A percentile compares a stretch with the other conserved stretches of the same genome.
Conservation (phyloP, 2,888 invertebrate genomes). For the Conomelus anceps region DNA sequence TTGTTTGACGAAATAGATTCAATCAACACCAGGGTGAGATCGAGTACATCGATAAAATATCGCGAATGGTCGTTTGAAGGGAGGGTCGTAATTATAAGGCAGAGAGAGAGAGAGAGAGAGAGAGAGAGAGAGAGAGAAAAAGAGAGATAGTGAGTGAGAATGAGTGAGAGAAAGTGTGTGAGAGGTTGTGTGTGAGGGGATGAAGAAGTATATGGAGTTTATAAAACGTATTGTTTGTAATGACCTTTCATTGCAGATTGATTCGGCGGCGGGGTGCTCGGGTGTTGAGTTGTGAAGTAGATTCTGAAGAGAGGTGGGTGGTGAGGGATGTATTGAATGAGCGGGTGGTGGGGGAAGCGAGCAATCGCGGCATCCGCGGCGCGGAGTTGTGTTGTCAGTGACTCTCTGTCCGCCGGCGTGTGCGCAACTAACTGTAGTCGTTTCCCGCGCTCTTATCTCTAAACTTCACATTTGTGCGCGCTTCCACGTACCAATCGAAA, state of each 20-base stretch:
- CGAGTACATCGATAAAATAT: background rate
- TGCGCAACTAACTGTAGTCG: too few species aligned
- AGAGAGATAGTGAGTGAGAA: too few species aligned
- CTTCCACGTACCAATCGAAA: background rate
- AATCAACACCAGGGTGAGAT: background rate
- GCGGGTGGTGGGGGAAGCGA: background rate
- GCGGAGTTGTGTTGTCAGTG: background rate
- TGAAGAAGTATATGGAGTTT: background rate
- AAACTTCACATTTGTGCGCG: background rate
- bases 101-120: too few species aligned
- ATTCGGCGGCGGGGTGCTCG: background rate
- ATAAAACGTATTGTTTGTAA: conserved; percentile 13
- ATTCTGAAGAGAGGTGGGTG: background rate
- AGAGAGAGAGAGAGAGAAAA: too few species aligned
- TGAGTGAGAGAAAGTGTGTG: too few species aligned
- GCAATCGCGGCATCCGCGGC: too few species aligned
- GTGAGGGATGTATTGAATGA: background rate
- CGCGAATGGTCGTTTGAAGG: background rate
- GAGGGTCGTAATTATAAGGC: background rate
- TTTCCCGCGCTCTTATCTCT: background rate
- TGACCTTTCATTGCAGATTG: conserved; percentile 10
- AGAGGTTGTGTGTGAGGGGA: too few species aligned
- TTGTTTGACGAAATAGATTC: background rate
- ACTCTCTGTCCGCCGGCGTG: background rate
- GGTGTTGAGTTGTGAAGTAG: background rate